Percentiles rank a stretch among this genome's conserved stretches.
Conservation (phyloP, 2,113 vertebrate species). For the Lichenostomus cassidix region DNA sequence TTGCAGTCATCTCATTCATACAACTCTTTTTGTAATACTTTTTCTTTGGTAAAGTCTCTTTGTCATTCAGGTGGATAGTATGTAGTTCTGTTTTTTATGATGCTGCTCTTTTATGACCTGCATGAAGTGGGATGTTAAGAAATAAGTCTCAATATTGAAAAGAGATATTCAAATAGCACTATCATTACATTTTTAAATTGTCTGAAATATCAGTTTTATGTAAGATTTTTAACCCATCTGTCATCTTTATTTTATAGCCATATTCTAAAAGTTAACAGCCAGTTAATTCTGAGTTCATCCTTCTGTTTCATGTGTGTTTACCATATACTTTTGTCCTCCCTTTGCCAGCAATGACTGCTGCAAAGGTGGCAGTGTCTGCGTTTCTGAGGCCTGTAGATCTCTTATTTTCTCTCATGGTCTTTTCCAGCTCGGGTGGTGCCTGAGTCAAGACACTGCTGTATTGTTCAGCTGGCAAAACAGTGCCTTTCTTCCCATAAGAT, state of each 20-base stretch:
- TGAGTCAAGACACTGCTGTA: background rate
- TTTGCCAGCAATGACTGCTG: background rate
- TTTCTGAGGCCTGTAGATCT: background rate
- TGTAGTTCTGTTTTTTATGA: background rate
- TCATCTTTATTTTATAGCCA: background rate
- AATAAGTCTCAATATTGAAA: background rate
- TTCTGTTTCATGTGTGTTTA: background rate
- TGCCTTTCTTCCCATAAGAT: background rate
- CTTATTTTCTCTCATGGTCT: background rate
- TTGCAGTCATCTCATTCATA: background rate
- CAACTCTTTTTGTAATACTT: background rate
- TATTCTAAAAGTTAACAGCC: background rate
- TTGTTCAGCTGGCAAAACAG: constrained; percentile 24
- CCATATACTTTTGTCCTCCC: background rate
- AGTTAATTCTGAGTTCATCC: background rate
- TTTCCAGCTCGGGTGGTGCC: background rate
- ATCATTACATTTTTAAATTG: background rate
- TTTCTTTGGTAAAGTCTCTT: background rate
- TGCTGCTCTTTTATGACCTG: background rate
- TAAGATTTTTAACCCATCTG: background rate
- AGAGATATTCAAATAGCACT: background rate
- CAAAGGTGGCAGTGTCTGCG: background rate
- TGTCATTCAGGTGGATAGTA: background rate
- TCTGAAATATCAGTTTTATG: background rate
- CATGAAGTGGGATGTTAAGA: background rate